These are phyloP conservation scores for Caenorhabditis zanzibari DNA, from an alignment of 2,888 invertebrate species.

Conservation along the genomic window DNA sequence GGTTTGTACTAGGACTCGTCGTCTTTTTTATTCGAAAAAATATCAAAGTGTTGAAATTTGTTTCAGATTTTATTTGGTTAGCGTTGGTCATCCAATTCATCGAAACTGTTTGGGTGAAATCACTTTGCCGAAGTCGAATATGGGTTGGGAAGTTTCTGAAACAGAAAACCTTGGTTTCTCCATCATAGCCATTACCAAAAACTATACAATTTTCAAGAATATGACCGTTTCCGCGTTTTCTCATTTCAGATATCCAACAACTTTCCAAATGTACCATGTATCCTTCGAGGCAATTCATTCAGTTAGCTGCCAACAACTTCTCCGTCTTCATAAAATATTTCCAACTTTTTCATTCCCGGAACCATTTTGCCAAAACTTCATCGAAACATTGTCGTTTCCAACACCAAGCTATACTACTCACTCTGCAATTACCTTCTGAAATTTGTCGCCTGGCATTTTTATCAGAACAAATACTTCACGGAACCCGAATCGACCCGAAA, in stretches of 20 bases:
- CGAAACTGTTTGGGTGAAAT: background rate
- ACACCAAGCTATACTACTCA: constrained; percentile 38
- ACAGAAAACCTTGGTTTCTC: too few relatives aligned
- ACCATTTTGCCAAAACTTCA: background rate
- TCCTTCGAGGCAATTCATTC: too few relatives aligned
- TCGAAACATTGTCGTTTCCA: background rate
- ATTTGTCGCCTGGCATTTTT: constrained; percentile 40
- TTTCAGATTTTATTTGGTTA: background rate
- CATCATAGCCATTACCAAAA: too few relatives aligned
- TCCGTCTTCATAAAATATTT: background rate
- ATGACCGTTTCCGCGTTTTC: background rate
- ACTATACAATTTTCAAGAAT: too few relatives aligned
- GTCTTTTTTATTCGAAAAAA: constrained; percentile 11
- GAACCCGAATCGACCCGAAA: constrained; percentile 7
- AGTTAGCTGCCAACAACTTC: too few relatives aligned
- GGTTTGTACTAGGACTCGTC: constrained; percentile 12
- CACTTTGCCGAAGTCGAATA: background rate
- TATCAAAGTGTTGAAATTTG: constrained; percentile 17
- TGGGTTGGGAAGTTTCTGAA: too few relatives aligned
- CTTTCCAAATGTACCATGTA: too few relatives aligned
- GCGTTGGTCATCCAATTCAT: background rate
- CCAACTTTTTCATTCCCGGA: background rate
- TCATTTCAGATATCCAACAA: background rate
- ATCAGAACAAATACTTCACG: constrained; percentile 19
- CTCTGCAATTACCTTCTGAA: constrained; percentile 10